Evolutionary conservation across 2,888 invertebrate genomes (phyloP).

Genomic region (Nephrotoma flavescens): DNA sequence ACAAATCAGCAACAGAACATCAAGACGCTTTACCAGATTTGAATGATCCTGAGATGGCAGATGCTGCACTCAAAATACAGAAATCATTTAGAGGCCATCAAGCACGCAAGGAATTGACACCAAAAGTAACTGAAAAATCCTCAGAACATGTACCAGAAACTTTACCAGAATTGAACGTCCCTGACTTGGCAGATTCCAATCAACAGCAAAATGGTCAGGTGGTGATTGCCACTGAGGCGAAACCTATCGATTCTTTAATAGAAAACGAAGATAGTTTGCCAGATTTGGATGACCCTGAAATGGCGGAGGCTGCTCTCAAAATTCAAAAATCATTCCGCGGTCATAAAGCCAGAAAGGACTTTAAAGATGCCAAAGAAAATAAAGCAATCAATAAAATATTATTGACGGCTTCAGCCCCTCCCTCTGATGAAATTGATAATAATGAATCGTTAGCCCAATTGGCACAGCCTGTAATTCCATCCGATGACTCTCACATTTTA

Average conservation of each 20-base stretch:
- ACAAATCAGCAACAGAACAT: too few relatives aligned
- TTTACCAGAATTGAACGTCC: neutral
- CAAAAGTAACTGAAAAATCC: neutral
- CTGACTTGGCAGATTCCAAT: neutral
- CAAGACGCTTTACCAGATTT: neutral
- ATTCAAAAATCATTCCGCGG: constrained; percentile 15
- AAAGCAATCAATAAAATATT: neutral
- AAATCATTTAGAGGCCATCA: constrained; percentile 9
- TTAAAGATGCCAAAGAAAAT: constrained; percentile 3
- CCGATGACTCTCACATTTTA: constrained; percentile 6
- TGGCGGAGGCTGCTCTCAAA: constrained; percentile 10
- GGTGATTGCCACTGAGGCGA: neutral
- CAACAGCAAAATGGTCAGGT: neutral
- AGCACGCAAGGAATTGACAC: neutral
- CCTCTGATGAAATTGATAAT: neutral
- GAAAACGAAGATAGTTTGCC: neutral
- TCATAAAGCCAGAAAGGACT: constrained; percentile 10
- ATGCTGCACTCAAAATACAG: neutral
- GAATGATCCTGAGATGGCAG: neutral
- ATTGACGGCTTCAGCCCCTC: neutral
- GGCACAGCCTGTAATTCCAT: neutral
- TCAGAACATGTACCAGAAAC: too few relatives aligned
- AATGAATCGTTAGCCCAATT: neutral
- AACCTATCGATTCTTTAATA: neutral
- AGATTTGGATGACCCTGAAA: neutral